Conservation (phyloP, 2,797 vertebrate genomes). For the Tokudaia muenninki region DNA sequence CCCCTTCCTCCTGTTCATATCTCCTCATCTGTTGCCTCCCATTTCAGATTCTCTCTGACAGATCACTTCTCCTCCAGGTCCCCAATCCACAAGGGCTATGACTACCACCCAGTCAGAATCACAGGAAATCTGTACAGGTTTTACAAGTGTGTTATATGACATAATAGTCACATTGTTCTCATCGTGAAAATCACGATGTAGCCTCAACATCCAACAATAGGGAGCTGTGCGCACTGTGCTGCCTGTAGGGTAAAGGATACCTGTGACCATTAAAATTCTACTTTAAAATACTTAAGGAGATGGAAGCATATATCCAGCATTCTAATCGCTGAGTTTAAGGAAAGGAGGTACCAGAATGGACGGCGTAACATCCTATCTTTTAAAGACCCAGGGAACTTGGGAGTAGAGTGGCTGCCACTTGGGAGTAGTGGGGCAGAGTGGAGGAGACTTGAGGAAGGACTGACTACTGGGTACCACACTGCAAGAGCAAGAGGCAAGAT, state of each 20-base stretch:
- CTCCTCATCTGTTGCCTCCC: background rate
- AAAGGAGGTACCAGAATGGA: background rate
- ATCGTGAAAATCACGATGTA: background rate
- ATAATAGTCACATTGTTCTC: background rate
- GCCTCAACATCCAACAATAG: background rate
- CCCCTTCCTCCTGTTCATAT: background rate
- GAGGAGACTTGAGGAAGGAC: rapidly evolving
- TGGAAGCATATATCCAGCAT: background rate
- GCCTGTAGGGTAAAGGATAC: background rate
- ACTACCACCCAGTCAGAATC: background rate
- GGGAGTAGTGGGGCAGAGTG: too few species aligned
- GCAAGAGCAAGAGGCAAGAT: background rate
- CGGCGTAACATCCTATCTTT: background rate
- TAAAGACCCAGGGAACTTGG: background rate
- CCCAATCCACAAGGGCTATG: background rate
- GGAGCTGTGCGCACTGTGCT: background rate
- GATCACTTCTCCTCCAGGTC: background rate
- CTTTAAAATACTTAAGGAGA: conserved; percentile 47
- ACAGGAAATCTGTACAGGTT: background rate
- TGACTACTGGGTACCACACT: background rate
- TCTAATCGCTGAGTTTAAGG: background rate
- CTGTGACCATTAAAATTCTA: background rate
- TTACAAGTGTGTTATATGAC: background rate
- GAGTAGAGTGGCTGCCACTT: background rate
- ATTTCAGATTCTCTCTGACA: conserved; percentile 19